These are phyloP conservation scores for Brachionus sp. DNA, from an alignment of 1,140 invertebrate species.

Conservation along the genomic window DNA sequence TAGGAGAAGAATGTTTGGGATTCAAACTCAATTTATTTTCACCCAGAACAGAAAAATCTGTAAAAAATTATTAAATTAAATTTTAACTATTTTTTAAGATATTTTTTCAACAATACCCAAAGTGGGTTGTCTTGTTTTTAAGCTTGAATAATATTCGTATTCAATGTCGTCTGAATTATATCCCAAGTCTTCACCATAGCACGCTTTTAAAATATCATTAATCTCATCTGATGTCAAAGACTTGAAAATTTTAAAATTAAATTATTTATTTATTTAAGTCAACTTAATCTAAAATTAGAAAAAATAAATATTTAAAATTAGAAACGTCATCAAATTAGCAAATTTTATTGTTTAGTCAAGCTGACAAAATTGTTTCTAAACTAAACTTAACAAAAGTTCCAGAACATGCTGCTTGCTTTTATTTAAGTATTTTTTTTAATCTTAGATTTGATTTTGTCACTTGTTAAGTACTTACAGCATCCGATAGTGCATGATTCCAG, in stretches of 20 bases:
- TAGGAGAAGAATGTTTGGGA: not conserved
- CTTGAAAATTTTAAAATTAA: not conserved
- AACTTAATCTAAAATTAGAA: no score
- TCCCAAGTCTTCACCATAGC: slow-evolving; percentile 40
- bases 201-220: slow-evolving; percentile 1
- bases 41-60: not conserved
- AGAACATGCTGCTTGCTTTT: no score
- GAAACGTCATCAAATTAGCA: no score
- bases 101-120: not conserved
- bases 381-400: no score
- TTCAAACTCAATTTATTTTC: not conserved
- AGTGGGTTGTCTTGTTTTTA: not conserved
- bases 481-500: slow-evolving; percentile 90
- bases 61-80: not conserved
- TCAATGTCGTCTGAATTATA: slow-evolving; percentile 42
- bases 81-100: not conserved
- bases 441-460: no score
- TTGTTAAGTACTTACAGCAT: slow-evolving; percentile 65
- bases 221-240: slow-evolving; percentile 32
- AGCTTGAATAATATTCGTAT: slow-evolving; percentile 11
- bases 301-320: no score
- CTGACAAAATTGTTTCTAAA: no score
- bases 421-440: no score
- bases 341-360: no score
- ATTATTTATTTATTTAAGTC: not conserved